Conservation (phyloP, 2,888 invertebrate genomes). For the Cataglyphis livida region DNA sequence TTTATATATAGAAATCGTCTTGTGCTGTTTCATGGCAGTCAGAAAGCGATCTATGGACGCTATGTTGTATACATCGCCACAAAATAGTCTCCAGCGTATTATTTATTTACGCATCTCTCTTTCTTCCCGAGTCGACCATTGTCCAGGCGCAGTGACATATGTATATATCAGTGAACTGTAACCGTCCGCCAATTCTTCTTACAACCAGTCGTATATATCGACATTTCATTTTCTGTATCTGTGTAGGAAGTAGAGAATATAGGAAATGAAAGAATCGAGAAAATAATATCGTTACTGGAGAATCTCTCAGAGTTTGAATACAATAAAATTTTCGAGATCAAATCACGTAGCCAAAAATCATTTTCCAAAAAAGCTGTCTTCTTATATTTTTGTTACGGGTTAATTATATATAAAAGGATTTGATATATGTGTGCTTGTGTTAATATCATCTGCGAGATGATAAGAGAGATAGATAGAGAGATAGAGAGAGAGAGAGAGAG, state of each 20-base stretch:
- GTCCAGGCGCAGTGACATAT: conserved; percentile 53
- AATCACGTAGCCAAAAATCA: background rate
- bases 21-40: conserved; percentile 56
- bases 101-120: conserved; percentile 60
- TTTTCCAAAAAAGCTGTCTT: background rate
- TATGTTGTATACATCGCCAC: conserved; percentile 21
- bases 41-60: conserved; percentile 53
- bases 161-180: conserved; percentile 13
- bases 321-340: conserved; percentile 4
- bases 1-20: conserved; percentile 67
- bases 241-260: background rate
- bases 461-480: background rate
- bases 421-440: background rate
- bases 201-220: conserved; percentile 15
- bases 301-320: background rate
- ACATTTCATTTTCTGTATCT: conserved; percentile 5
- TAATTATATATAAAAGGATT: background rate
- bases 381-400: background rate
- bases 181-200: conserved; percentile 37
- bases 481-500: background rate
- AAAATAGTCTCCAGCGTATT: conserved; percentile 55
- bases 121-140: conserved; percentile 50
- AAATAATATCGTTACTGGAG: background rate
- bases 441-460: background rate
- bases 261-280: background rate